Evolutionary conservation across 2,797 vertebrate species (phyloP).

Genomic region (Enteromius radiatus): DNA sequence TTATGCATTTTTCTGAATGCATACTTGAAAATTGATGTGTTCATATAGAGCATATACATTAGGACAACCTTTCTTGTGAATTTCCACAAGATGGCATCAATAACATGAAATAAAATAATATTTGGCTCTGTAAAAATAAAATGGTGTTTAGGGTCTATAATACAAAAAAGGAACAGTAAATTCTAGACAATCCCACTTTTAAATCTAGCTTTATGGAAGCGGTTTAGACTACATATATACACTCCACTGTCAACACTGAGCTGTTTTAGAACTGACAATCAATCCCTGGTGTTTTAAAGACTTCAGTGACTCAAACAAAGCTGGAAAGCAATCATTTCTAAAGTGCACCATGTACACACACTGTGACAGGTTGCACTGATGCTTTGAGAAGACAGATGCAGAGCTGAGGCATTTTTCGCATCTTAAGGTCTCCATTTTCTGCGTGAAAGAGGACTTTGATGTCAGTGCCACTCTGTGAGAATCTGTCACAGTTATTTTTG

Average conservation of each 20-base stretch:
- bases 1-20: neutral
- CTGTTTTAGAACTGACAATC: neutral
- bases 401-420: conserved; percentile 34
- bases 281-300: neutral
- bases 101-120: neutral
- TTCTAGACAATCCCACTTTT: neutral
- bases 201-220: neutral
- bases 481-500: conserved; percentile 75
- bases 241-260: neutral
- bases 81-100: neutral
- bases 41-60: neutral
- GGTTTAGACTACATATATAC: neutral
- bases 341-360: conserved; percentile 1
- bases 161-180: neutral
- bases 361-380: conserved; percentile 14
- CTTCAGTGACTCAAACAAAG: conserved; percentile 9
- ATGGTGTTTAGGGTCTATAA: neutral
- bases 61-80: neutral
- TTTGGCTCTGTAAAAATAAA: neutral
- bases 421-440: conserved; percentile 46
- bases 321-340: conserved; percentile 6
- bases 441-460: conserved; percentile 47
- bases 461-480: conserved; percentile 54
- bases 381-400: conserved; percentile 33
- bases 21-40: neutral